A percentile compares a stretch with the other conserved stretches of the same genome.
phyloP scores from a whole-genome alignment of 2,888 invertebrate genomes.

The Sycophila texana region DNA sequence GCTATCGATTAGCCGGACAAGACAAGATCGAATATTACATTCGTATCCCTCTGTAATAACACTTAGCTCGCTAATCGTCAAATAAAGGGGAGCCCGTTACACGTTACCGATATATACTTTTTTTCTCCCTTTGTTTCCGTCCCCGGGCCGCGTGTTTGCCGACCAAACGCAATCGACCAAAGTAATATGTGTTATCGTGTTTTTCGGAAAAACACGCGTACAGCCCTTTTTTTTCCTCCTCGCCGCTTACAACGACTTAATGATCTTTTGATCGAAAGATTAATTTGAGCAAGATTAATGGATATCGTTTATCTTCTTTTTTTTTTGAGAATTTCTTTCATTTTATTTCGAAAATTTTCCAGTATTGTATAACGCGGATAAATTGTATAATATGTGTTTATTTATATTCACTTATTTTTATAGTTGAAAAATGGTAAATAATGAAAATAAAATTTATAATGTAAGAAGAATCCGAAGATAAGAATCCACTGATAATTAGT shows the following conservation, averaged over 20 bases:
- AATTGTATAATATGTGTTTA: too few species aligned
- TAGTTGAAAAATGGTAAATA: too few species aligned
- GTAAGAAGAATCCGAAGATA: too few species aligned
- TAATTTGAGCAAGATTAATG: neutral
- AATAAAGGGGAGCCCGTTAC: constrained; percentile 8
- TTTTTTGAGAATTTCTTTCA: too few species aligned
- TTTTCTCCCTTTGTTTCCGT: neutral
- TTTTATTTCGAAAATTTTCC: too few species aligned
- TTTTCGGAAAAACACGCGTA: constrained; percentile 24
- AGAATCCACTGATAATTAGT: too few species aligned
- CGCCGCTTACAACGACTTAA: neutral
- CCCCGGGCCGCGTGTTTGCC: constrained; percentile 9
- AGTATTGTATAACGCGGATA: too few species aligned
- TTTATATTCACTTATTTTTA: too few species aligned
- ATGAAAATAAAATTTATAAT: too few species aligned
- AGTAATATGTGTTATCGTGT: constrained; percentile 2
- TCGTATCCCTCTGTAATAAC: constrained; percentile 14
- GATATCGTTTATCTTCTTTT: neutral
- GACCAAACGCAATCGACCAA: constrained; percentile 28
- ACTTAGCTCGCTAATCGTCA: constrained; percentile 35
- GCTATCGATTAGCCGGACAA: constrained; percentile 28
- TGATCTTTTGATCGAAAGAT: constrained; percentile 18
- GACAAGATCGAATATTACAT: constrained; percentile 28
- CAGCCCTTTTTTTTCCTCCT: constrained; percentile 14
- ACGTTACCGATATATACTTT: constrained; percentile 13